phyloP scores from a whole-genome alignment of 2,113 vertebrate genomes.

The Corythaeola cristata region DNA sequence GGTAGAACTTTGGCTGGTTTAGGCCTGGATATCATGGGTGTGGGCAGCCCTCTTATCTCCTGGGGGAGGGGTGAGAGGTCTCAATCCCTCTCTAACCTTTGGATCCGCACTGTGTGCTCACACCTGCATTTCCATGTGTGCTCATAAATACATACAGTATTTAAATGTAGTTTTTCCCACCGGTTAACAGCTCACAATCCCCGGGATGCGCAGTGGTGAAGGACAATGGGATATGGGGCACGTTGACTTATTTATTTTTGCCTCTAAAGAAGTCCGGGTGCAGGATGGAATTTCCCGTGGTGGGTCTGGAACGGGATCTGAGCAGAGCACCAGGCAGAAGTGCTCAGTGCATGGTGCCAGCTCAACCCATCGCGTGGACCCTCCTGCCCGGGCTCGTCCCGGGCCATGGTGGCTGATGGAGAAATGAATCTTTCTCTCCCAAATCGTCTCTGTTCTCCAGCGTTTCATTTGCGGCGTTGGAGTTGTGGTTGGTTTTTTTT shows the following conservation, averaged over 20 bases:
- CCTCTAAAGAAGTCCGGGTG: background rate
- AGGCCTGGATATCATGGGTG: background rate
- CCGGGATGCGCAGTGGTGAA: background rate
- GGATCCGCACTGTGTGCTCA: background rate
- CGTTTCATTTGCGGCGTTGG: background rate
- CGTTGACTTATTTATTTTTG: slow-evolving; percentile 16
- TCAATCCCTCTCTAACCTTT: background rate
- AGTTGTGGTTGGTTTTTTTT: background rate
- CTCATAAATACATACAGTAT: background rate
- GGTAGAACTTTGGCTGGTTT: background rate
- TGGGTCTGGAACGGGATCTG: slow-evolving; percentile 54
- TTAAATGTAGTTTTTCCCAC: background rate
- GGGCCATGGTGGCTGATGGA: background rate
- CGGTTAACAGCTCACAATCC: background rate
- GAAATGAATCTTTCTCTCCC: background rate
- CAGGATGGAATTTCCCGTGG: slow-evolving; percentile 39
- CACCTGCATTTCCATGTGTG: background rate
- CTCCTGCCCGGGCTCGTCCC: background rate
- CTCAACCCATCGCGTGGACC: accelerated
- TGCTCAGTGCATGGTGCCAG: background rate
- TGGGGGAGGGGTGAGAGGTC: accelerated
- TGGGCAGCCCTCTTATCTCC: background rate
- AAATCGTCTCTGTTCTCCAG: background rate
- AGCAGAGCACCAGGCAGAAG: background rate
- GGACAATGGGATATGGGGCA: background rate